A percentile compares a stretch with the other conserved stretches of the same genome.
These are phyloP conservation scores for Heteromormyrus szaboi DNA, from an alignment of 2,797 vertebrate species.

Conservation along the genomic window DNA sequence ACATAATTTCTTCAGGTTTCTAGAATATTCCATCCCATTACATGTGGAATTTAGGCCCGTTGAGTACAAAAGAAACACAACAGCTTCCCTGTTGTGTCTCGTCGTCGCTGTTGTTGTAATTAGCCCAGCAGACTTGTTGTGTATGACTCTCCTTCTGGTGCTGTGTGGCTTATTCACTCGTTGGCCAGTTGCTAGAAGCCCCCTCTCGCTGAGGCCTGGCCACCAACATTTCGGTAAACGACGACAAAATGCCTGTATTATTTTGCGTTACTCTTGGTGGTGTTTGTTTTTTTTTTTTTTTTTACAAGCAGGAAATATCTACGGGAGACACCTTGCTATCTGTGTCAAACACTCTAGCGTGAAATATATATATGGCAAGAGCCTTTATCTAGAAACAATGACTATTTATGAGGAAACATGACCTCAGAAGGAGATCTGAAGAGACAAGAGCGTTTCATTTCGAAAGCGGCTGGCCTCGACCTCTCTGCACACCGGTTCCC, in stretches of 20 bases:
- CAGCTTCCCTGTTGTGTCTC: neutral
- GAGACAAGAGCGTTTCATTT: neutral
- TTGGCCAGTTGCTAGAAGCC: neutral
- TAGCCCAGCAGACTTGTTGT: neutral
- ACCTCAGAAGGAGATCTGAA: neutral
- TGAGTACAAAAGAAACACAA: neutral
- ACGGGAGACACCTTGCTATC: neutral
- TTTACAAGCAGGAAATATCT: neutral
- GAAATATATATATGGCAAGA: neutral
- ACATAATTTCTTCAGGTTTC: neutral
- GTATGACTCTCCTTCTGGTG: neutral
- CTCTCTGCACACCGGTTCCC: neutral
- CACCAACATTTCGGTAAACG: neutral
- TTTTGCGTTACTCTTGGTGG: neutral
- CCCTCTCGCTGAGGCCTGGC: neutral
- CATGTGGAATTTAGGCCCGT: neutral
- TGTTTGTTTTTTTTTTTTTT: neutral
- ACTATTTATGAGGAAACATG: conserved; percentile 15
- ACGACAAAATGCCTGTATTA: neutral
- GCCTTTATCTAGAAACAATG: neutral
- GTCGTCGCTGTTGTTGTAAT: neutral
- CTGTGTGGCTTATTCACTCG: neutral
- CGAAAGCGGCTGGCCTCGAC: neutral
- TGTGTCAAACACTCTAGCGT: neutral
- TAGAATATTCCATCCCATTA: neutral